Evolutionary conservation across 1,140 invertebrate species (phyloP).

Genomic region (Drosophila tropicalis): DNA sequence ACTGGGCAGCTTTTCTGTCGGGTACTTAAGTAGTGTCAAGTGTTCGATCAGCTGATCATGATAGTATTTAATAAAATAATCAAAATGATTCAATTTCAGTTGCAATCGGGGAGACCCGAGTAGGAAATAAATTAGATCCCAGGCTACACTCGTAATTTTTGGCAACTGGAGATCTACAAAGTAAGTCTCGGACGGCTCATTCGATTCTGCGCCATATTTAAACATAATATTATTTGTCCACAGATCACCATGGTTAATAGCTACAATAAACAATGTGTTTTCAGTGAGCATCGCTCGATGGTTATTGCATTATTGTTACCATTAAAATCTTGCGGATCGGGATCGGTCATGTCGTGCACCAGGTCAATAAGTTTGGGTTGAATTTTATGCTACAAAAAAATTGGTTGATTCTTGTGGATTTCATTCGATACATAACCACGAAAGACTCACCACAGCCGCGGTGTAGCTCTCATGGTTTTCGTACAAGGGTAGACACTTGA

Average conservation of each 20-base stretch:
- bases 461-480: conserved; percentile 40
- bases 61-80: conserved; percentile 65
- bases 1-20: conserved; percentile 68
- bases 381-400: conserved; percentile 40
- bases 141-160: conserved; percentile 57
- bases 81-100: conserved; percentile 55
- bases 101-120: conserved; percentile 55
- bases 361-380: conserved; percentile 42
- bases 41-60: conserved; percentile 54
- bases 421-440: not conserved
- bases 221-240: conserved; percentile 83
- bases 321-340: conserved; percentile 84
- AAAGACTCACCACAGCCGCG: conserved; percentile 43
- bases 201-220: conserved; percentile 51
- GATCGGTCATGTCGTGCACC: conserved; percentile 46
- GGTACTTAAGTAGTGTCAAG: conserved; percentile 57
- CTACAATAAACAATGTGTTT: conserved; percentile 38
- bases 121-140: conserved; percentile 77
- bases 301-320: too few relatives aligned
- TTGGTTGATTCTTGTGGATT: not conserved
- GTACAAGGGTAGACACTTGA: conserved; percentile 41
- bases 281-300: too few relatives aligned
- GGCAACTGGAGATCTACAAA: conserved; percentile 82
- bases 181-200: conserved; percentile 47
- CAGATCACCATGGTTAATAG: conserved; percentile 87